Conservation (phyloP, 2,113 vertebrate species). For the Zingel zingel region DNA sequence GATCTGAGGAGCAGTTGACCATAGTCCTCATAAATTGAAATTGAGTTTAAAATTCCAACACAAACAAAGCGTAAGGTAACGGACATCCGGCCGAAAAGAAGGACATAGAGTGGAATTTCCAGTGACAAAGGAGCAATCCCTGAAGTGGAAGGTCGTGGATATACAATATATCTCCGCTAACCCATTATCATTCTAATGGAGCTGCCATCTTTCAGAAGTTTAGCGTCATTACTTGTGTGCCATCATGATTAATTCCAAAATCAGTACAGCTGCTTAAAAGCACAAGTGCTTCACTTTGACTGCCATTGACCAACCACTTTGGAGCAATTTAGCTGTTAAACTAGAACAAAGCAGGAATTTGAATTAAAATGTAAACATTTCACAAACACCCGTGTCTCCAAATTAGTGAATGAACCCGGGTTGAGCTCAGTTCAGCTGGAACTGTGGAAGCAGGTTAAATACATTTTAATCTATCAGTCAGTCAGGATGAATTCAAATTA, state of each 20-base stretch:
- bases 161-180: too few relatives aligned
- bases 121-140: too few relatives aligned
- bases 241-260: slow-evolving; percentile 36
- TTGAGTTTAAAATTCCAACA: too few relatives aligned
- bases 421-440: background rate
- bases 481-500: slow-evolving; percentile 47
- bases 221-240: slow-evolving; percentile 3
- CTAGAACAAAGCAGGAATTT: slow-evolving; percentile 9
- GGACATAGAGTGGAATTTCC: too few relatives aligned
- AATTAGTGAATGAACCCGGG: background rate
- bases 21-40: too few relatives aligned
- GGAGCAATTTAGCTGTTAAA: slow-evolving; percentile 22
- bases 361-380: background rate
- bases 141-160: too few relatives aligned
- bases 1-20: too few relatives aligned
- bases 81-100: too few relatives aligned
- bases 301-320: slow-evolving; percentile 3
- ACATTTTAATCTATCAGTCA: slow-evolving; percentile 50
- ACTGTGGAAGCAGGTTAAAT: slow-evolving; percentile 49
- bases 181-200: slow-evolving; percentile 4
- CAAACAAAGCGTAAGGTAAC: too few relatives aligned
- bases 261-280: slow-evolving; percentile 2
- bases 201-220: slow-evolving; percentile 17
- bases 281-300: background rate
- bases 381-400: background rate